These are phyloP conservation scores for Perca fluviatilis DNA, from an alignment of 2,113 vertebrate genomes.

Conservation along the genomic window DNA sequence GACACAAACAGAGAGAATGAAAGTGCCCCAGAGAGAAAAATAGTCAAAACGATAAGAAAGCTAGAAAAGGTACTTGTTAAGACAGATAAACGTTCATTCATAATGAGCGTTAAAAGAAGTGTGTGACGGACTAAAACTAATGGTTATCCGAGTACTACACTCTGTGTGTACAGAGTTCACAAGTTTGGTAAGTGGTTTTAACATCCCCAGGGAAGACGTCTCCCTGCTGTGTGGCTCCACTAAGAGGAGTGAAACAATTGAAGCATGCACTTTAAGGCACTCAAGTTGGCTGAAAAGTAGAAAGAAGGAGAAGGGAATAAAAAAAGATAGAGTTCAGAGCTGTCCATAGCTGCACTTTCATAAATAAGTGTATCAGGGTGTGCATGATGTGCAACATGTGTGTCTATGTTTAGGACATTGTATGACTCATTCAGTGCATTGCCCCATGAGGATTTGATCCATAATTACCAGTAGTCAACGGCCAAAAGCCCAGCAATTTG, in stretches of 20 bases:
- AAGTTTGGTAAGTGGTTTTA: constrained; percentile 65
- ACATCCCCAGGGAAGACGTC: constrained; percentile 63
- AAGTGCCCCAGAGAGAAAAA: constrained; percentile 16
- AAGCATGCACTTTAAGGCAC: constrained; percentile 64
- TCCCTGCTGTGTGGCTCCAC: constrained; percentile 51
- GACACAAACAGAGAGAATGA: not conserved
- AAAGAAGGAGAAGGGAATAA: not conserved
- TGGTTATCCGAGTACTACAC: constrained; percentile 28
- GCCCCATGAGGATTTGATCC: constrained; percentile 5
- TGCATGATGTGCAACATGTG: not conserved
- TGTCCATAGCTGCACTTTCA: constrained; percentile 28
- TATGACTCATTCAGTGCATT: not conserved
- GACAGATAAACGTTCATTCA: constrained; percentile 12
- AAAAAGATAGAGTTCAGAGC: not conserved
- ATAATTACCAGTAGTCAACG: not conserved
- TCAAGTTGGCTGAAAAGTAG: constrained; percentile 43
- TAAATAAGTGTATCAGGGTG: not conserved
- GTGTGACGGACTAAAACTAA: constrained; percentile 32
- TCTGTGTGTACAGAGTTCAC: constrained; percentile 25
- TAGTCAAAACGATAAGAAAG: not conserved
- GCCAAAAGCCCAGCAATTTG: not conserved
- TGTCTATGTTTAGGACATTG: constrained; percentile 12
- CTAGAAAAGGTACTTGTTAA: constrained; percentile 12
- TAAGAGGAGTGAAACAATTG: constrained; percentile 63
- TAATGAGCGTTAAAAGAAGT: constrained; percentile 37